phyloP scores from a whole-genome alignment of 2,113 vertebrate species.

The Anas platyrhynchos region DNA sequence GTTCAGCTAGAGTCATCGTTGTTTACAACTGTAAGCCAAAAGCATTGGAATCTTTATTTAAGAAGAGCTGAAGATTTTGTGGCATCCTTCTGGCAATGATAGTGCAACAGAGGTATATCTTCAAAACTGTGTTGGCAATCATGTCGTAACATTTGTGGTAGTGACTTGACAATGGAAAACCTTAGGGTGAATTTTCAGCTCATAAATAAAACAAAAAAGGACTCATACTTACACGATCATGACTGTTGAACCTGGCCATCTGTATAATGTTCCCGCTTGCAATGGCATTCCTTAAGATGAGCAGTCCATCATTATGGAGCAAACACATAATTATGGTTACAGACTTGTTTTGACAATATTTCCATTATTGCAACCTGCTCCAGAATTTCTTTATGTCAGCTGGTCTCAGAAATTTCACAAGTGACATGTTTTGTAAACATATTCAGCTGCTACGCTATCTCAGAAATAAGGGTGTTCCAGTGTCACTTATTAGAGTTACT shows the following conservation, averaged over 20 bases:
- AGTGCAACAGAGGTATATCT: constrained; percentile 39
- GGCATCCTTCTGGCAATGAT: constrained; percentile 59
- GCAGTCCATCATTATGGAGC: constrained; percentile 45
- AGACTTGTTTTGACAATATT: constrained; percentile 58
- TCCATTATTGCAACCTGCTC: constrained; percentile 54
- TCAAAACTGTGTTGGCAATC: constrained; percentile 57
- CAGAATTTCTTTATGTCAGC: constrained; percentile 17
- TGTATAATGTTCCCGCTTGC: constrained; percentile 74
- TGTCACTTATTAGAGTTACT: not conserved
- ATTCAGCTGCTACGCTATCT: not conserved
- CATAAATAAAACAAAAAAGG: constrained; percentile 77
- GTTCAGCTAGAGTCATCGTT: constrained; percentile 57
- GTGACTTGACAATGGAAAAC: constrained; percentile 70
- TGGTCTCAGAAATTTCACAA: constrained; percentile 6
- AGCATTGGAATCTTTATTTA: constrained; percentile 48
- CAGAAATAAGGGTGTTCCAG: not conserved
- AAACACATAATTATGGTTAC: constrained; percentile 68
- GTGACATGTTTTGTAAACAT: not conserved
- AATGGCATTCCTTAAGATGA: constrained; percentile 62
- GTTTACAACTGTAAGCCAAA: constrained; percentile 64
- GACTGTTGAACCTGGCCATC: constrained; percentile 65
- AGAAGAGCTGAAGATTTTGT: constrained; percentile 62
- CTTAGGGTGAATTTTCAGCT: constrained; percentile 76
- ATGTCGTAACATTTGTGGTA: constrained; percentile 72
- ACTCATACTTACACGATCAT: constrained; percentile 53